Conservation (phyloP, 2,888 invertebrate species). For the Timema cristinae region DNA sequence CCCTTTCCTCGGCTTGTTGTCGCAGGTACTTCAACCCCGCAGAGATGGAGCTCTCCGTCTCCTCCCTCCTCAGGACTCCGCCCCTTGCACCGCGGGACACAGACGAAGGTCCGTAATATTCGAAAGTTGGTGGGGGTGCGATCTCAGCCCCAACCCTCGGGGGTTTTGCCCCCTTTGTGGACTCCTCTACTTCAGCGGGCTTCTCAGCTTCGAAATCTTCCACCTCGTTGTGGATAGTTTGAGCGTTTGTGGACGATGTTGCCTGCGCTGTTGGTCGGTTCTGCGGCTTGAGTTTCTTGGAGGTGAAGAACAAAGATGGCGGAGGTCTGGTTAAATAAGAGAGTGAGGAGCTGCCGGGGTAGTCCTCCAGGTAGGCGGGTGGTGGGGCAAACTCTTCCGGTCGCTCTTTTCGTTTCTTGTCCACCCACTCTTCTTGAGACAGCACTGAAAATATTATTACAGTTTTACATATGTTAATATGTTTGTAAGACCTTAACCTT, state of each 20-base stretch:
- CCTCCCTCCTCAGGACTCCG: conserved; percentile 34
- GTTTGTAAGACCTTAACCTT: too few species aligned
- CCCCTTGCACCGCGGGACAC: neutral
- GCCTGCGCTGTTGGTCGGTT: conserved; percentile 20
- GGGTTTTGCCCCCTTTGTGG: neutral
- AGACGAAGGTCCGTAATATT: conserved; percentile 55
- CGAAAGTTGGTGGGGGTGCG: conserved; percentile 61
- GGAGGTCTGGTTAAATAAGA: neutral
- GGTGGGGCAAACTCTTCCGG: conserved; percentile 76
- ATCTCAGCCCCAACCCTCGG: conserved; percentile 51
- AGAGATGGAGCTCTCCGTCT: conserved; percentile 52
- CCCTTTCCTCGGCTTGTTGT: conserved; percentile 50
- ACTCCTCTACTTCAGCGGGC: neutral
- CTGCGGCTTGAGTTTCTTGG: conserved; percentile 16
- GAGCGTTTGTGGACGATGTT: too few species aligned
- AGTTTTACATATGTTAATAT: conserved; percentile 6
- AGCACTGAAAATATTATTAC: conserved; percentile 47
- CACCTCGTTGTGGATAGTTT: neutral
- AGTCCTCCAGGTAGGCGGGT: conserved; percentile 26
- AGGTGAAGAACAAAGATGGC: conserved; percentile 16
- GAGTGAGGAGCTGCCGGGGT: conserved; percentile 44
- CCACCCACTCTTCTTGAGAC: conserved; percentile 73
- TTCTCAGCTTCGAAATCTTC: neutral
- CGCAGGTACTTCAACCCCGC: conserved; percentile 53
- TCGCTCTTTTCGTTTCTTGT: conserved; percentile 68